These are phyloP conservation scores for Peromyscus nudipes DNA, from an alignment of 2,797 vertebrate genomes.

Conservation along the genomic window DNA sequence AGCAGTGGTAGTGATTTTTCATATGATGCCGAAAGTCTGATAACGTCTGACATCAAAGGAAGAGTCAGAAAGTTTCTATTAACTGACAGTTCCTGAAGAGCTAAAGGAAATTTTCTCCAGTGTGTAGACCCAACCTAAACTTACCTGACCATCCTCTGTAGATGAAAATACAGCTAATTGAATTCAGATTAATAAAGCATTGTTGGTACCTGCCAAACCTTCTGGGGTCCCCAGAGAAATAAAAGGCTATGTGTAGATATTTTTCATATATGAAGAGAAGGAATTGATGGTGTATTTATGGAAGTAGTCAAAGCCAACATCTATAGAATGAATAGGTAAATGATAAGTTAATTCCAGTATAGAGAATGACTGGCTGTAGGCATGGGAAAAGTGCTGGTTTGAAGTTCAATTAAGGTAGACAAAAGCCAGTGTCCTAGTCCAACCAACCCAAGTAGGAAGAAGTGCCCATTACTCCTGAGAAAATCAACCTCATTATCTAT, in stretches of 20 bases:
- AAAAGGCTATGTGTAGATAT: too few species aligned
- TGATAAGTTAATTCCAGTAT: background rate
- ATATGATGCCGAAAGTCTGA: background rate
- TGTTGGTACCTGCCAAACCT: background rate
- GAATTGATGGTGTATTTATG: background rate
- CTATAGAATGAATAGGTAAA: background rate
- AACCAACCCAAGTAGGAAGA: background rate
- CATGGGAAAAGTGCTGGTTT: background rate
- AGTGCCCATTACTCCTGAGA: background rate
- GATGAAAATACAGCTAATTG: background rate
- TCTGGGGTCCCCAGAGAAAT: background rate
- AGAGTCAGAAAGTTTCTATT: background rate
- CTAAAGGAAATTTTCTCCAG: background rate
- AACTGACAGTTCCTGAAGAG: background rate
- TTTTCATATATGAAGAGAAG: background rate
- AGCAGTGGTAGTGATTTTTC: background rate
- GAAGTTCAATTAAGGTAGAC: background rate
- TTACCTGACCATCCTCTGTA: background rate
- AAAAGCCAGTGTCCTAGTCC: background rate
- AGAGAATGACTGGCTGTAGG: background rate
- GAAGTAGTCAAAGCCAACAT: background rate
- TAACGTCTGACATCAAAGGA: background rate
- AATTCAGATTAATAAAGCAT: constrained; percentile 15
- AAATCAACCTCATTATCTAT: background rate
- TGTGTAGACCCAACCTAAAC: background rate